Percentiles rank a stretch among this genome's conserved stretches.
phyloP scores from a whole-genome alignment of 2,888 invertebrate species.

The Oasisia sp. region DNA sequence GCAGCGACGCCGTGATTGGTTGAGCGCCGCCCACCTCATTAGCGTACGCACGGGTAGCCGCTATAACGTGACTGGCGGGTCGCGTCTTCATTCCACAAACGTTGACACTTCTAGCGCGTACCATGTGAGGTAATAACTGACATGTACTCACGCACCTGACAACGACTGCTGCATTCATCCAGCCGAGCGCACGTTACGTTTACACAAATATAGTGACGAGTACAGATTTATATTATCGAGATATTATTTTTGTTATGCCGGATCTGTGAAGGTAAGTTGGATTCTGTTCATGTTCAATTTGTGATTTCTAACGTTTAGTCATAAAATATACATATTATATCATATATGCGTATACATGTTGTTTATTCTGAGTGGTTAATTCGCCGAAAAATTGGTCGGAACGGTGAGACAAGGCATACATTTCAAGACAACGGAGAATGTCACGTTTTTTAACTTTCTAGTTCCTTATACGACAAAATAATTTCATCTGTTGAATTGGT shows the following conservation, averaged over 20 bases:
- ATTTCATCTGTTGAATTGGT: neutral
- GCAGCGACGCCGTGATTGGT: neutral
- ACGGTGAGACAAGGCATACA: neutral
- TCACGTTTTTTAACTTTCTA: neutral
- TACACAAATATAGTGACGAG: neutral
- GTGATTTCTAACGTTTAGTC: neutral
- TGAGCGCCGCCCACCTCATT: neutral
- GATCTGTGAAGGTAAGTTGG: neutral
- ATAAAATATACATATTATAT: neutral
- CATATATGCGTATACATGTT: too few species aligned
- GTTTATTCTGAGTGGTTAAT: neutral
- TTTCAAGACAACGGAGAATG: neutral
- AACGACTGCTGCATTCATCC: neutral
- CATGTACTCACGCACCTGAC: neutral
- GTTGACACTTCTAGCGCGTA: neutral
- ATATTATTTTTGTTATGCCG: neutral
- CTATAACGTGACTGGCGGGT: slow-evolving; percentile 6
- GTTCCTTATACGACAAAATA: neutral
- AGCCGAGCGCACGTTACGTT: neutral
- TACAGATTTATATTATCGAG: neutral
- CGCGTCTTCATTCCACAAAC: neutral
- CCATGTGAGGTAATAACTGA: neutral
- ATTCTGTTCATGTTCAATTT: neutral
- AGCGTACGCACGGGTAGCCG: slow-evolving; percentile 6
- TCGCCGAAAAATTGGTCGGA: neutral